A percentile compares a stretch with the other conserved stretches of the same genome.
phyloP scores from a whole-genome alignment of 2,888 invertebrate species.

The Sylvicola fuscatus region DNA sequence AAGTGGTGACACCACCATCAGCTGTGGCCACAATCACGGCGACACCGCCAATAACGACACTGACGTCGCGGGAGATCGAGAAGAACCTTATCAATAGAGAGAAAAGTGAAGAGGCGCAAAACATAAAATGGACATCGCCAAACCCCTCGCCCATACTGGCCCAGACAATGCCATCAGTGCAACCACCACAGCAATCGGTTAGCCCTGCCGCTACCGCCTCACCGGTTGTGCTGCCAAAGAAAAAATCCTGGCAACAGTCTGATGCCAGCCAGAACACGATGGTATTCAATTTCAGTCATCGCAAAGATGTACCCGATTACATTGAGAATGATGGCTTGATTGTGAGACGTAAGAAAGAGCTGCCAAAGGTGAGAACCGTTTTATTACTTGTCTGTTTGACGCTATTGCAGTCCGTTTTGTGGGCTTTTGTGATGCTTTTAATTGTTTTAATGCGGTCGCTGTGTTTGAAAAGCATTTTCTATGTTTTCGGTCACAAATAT shows the following conservation, averaged over 20 bases:
- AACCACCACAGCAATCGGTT: slow-evolving; percentile 17
- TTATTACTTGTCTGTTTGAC: too few relatives aligned
- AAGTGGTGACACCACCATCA: neutral
- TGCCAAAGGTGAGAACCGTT: slow-evolving; percentile 44
- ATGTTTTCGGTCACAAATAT: too few relatives aligned
- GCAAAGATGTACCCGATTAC: slow-evolving; percentile 76
- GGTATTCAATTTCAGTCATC: slow-evolving; percentile 72
- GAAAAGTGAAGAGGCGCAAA: slow-evolving; percentile 30
- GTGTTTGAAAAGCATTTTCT: too few relatives aligned
- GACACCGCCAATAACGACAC: slow-evolving; percentile 8
- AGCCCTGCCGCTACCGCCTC: slow-evolving; percentile 7
- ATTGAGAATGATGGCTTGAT: slow-evolving; percentile 75
- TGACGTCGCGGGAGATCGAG: slow-evolving; percentile 41
- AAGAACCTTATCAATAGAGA: slow-evolving; percentile 46
- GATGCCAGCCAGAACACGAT: slow-evolving; percentile 44
- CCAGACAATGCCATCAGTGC: slow-evolving; percentile 6
- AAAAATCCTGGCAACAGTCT: slow-evolving; percentile 8
- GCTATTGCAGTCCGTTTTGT: too few relatives aligned
- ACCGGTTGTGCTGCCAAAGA: slow-evolving; percentile 5
- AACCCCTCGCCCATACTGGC: slow-evolving; percentile 13
- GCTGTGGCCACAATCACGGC: slow-evolving; percentile 1
- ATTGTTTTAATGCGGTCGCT: too few relatives aligned
- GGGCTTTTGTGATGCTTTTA: too few relatives aligned
- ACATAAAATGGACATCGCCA: slow-evolving; percentile 12
- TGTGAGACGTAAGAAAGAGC: slow-evolving; percentile 41